Base-by-base conservation (phyloP, 2,113 vertebrate genomes). In the Burhinus oedicnemus region DNA sequence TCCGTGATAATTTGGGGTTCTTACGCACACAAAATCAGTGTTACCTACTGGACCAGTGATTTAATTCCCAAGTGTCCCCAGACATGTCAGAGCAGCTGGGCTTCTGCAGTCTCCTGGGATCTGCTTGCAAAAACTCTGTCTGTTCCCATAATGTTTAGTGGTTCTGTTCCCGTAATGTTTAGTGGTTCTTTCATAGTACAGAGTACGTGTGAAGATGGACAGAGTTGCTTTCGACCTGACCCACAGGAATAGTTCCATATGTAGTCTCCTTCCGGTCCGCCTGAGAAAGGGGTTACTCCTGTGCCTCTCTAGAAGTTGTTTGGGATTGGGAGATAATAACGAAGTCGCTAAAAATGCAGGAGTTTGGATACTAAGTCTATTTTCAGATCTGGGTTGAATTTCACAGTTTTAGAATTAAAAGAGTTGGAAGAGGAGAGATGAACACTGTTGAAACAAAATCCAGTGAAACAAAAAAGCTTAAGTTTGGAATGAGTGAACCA, bases 121-220 rank as follows among this genome's bases (percentile, higher is more conserved):
- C 40, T 90, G 60, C 71, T 83, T 62, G 42, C 45, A 66, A 79
- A 94, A 93, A 34, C 25, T 76, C 14, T 5, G 29, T 45, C 23
- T 0, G 0, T 76, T 83, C 17, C 20, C 0, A 0, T 74, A 61
- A 21, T 11, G 13, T 81, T 80, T 60, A n/a, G n/a, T n/a, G n/a
- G n/a, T n/a, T 45, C 23, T 0, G 0, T 76, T 84, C 17, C 21
- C 0, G 0, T 74, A 61, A 21, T 11, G 14, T 81, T 77, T 60
- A 8, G 60, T 60, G 38, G 7, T 14, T 66, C 47, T 84, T 65
- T 74, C 3, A 2, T 20, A 72, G 74, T 44, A 51, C 3, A 1
- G 29, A 45, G 10, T 55, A 32, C 20, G 2, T 3, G 3, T 55
- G 72, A 78, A 68, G 9, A 27, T 80, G 42, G 30, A 21, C 5